Conservation (phyloP, 2,888 invertebrate species). For the Cephalotes varians region DNA sequence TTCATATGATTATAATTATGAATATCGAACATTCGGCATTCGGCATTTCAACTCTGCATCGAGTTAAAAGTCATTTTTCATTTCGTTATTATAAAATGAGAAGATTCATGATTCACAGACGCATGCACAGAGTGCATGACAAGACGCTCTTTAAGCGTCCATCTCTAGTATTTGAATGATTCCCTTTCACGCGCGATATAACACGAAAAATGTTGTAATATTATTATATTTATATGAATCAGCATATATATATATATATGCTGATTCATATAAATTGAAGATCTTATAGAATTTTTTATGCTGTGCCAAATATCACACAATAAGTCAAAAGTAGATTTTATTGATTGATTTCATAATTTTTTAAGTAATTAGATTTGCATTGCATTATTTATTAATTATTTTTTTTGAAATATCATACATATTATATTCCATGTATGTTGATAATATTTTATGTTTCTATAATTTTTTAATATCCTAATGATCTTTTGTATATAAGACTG, state of each 20-base stretch:
- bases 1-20: constrained; percentile 4
- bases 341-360: not conserved
- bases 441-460: not conserved
- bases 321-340: not conserved
- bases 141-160: not conserved
- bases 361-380: not conserved
- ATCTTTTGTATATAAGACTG: not conserved
- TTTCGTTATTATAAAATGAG: not conserved
- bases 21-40: not conserved
- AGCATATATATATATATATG: no score
- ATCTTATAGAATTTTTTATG: not conserved
- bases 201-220: not conserved
- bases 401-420: not conserved
- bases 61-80: not conserved
- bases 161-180: not conserved
- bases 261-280: not conserved
- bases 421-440: not conserved
- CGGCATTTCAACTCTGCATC: no score
- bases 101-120: not conserved
- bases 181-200: not conserved
- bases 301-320: not conserved
- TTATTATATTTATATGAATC: no score
- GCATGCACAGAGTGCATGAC: not conserved
- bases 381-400: not conserved
- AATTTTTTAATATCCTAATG: not conserved